Conservation (phyloP, 1,140 invertebrate genomes). For the Himalopsyche phryganea region DNA sequence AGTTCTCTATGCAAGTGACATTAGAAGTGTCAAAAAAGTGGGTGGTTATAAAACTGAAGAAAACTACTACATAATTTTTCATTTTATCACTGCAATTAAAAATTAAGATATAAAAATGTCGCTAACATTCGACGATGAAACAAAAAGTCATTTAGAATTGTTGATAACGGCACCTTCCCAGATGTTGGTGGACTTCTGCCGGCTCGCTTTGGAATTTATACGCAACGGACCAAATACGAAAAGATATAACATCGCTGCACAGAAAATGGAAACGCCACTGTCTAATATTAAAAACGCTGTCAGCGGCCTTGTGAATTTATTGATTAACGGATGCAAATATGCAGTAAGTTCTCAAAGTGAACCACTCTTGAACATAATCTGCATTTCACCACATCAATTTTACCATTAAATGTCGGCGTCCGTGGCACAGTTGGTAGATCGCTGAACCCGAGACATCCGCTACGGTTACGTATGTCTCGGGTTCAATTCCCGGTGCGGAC, state of each 20-base stretch:
- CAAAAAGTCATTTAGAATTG: slow-evolving; percentile 6
- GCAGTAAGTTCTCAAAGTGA: slow-evolving; percentile 42
- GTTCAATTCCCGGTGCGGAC: too few species aligned
- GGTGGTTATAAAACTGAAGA: too few species aligned
- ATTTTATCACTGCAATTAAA: too few species aligned
- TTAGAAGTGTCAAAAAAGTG: too few species aligned
- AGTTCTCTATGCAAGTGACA: too few species aligned
- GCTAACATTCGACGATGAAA: slow-evolving; percentile 11
- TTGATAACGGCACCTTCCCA: slow-evolving; percentile 12
- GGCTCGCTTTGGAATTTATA: slow-evolving; percentile 53
- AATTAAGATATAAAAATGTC: too few species aligned
- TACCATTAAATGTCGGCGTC: background rate
- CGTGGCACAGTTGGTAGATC: background rate
- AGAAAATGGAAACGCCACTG: slow-evolving; percentile 51
- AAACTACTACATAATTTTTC: too few species aligned
- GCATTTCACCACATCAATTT: too few species aligned
- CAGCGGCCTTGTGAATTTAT: slow-evolving; percentile 52
- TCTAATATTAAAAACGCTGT: slow-evolving; percentile 51
- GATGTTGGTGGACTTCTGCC: slow-evolving; percentile 57
- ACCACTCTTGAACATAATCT: too few species aligned
- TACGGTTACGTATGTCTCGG: background rate
- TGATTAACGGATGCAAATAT: slow-evolving; percentile 52
- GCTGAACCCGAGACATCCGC: background rate
- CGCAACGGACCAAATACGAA: slow-evolving; percentile 55
- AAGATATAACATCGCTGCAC: slow-evolving; percentile 49